Percentiles rank a stretch among this genome's conserved stretches.
Evolutionary conservation across 2,113 vertebrate species (phyloP).

Genomic region (Anas platyrhynchos): DNA sequence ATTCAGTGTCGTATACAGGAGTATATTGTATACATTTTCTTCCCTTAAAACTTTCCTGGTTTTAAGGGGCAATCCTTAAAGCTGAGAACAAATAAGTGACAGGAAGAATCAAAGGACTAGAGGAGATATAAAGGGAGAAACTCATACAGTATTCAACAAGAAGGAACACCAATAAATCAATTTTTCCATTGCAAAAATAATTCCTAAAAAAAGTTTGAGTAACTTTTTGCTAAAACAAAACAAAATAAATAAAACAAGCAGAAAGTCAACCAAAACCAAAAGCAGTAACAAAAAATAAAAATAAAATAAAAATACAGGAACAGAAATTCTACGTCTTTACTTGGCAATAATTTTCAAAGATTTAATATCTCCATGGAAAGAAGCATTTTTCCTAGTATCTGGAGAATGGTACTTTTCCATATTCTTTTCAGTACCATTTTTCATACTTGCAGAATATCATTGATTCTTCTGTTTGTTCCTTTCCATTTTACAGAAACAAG

Average conservation of each 20-base stretch:
- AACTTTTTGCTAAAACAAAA: not conserved
- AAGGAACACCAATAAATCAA: not conserved
- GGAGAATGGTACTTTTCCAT: not conserved
- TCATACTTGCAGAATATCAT: not conserved
- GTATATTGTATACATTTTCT: not conserved
- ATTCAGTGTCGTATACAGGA: rapidly evolving
- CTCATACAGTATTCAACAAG: not conserved
- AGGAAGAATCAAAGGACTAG: not conserved
- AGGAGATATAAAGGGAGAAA: not conserved
- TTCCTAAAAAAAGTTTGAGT: not conserved
- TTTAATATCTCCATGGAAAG: not conserved
- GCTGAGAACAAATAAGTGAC: not conserved
- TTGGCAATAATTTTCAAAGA: not conserved
- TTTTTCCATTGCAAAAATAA: not conserved
- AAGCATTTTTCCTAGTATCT: not conserved
- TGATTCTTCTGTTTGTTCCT: not conserved
- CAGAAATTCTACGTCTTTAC: not conserved
- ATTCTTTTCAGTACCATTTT: not conserved
- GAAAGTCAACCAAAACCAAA: too few relatives aligned
- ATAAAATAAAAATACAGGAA: not conserved
- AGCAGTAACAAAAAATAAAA: too few relatives aligned
- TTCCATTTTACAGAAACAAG: not conserved
- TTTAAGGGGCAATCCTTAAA: not conserved
- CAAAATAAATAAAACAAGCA: too few relatives aligned
- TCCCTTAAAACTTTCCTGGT: not conserved